A percentile compares a stretch with the other conserved stretches of the same genome.
Evolutionary conservation across 2,888 invertebrate species (phyloP).

Genomic region (Philopedon plagiatum): DNA sequence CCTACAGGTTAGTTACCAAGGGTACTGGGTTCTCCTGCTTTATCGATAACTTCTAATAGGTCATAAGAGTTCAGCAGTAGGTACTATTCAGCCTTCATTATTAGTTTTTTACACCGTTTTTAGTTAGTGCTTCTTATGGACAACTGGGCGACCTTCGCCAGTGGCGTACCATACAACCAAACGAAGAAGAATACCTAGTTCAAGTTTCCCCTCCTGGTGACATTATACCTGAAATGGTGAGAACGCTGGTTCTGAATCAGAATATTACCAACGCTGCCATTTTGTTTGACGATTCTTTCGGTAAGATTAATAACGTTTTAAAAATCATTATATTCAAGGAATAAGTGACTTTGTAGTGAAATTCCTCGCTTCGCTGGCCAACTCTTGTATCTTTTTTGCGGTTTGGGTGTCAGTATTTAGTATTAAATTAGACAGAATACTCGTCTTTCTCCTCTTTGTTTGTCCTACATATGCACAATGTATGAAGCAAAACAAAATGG

Average conservation of each 20-base stretch:
- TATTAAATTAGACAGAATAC: too few relatives aligned
- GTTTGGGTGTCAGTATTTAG: too few relatives aligned
- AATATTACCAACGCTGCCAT: constrained; percentile 94
- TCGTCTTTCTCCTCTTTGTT: too few relatives aligned
- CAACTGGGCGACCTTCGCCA: constrained; percentile 86
- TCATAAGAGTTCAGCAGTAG: background rate
- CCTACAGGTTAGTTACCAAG: constrained; percentile 73
- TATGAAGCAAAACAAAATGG: constrained; percentile 1
- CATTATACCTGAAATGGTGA: constrained; percentile 85
- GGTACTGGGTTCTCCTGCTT: too few relatives aligned
- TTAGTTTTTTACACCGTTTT: background rate
- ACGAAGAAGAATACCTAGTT: constrained; percentile 82
- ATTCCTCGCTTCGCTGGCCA: too few relatives aligned
- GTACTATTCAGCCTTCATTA: background rate
- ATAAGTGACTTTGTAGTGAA: too few relatives aligned
- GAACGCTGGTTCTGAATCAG: constrained; percentile 84
- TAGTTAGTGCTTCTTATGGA: constrained; percentile 86
- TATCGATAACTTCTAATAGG: too few relatives aligned
- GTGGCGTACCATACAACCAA: constrained; percentile 82
- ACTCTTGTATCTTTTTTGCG: too few relatives aligned
- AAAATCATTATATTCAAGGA: too few relatives aligned
- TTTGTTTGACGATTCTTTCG: constrained; percentile 89
- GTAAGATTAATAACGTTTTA: constrained; percentile 69
- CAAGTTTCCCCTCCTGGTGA: constrained; percentile 91
- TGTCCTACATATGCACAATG: too few relatives aligned